Evolutionary conservation across 1,140 invertebrate genomes (phyloP), one percentile per base, ranked within the genome.

Genomic region (Temnothorax longispinosus): DNA sequence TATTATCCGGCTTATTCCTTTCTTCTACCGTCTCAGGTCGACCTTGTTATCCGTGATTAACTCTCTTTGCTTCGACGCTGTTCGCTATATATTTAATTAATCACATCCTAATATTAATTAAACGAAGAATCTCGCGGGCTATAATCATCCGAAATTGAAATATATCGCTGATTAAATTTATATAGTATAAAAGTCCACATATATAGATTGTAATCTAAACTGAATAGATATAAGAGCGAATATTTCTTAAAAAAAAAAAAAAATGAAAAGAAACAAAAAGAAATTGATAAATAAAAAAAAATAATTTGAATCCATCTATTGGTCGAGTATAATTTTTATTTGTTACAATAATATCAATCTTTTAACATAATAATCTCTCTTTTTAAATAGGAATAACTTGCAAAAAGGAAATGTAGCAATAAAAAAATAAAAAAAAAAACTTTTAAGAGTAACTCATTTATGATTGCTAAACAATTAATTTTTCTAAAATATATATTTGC

Each of bases 1-100:
- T 72, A 78, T 90, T 87, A 90, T 90, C 89, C 89, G 65, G 89
- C 77, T 90, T 90, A 89, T 89, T 11, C 65, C 69, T 89, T 90
- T 84, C 88, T 84, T 90, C 85, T 65, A 50, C 64, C 82, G 15
- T 84, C 65, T 77, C 41, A 44, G 60, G 38, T 74, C 62, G 71
- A 38, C 72, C 76, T 77, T 89, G 88, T 90, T 87, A 89, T 89
- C 77, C 71, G 27, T 74, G 77, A 84, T 78, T 87, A 77, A 88
- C 60, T 74, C 15, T 32, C 52, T 38, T 47, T 76, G 47, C 50
- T 18, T 6, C 47, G 13, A 47, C 35, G 13, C 4, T 35, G 32
- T 71, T 86, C 75, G n/a, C 64, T 62, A 80, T 62, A 80, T 75
- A 50, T 89, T 89, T 81, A 62, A 89, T 89, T 89, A 89, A 86